A percentile compares a stretch with the other conserved stretches of the same genome.
phyloP scores from a whole-genome alignment of 2,797 vertebrate species.

The Lacerta viridis region DNA sequence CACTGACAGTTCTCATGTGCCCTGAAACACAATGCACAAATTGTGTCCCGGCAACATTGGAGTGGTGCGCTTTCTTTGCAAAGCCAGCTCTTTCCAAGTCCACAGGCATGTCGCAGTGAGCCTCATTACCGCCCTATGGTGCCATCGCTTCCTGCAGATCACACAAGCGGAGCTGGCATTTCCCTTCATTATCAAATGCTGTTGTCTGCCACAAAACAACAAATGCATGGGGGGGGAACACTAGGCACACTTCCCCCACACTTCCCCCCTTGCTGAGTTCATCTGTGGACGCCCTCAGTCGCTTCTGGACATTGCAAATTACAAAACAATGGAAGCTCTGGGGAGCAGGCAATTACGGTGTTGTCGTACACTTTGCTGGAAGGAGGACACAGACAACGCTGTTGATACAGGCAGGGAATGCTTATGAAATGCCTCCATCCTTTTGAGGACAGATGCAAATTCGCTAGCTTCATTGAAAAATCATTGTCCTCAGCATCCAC shows the following conservation, averaged over 20 bases:
- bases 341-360: conserved; percentile 43
- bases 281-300: conserved; percentile 35
- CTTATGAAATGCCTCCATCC: not conserved
- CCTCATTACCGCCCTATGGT: conserved; percentile 54
- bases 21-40: not conserved
- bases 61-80: not conserved
- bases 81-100: not conserved
- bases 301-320: conserved; percentile 54
- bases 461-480: not conserved
- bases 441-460: not conserved
- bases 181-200: conserved; percentile 54
- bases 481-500: not conserved
- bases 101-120: not conserved
- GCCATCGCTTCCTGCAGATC: conserved; percentile 57
- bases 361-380: conserved; percentile 35
- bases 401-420: not conserved
- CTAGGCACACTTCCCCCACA: not conserved
- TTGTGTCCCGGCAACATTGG: not conserved
- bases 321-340: conserved; percentile 62
- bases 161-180: conserved; percentile 55
- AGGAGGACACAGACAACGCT: conserved; percentile 7
- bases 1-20: not conserved
- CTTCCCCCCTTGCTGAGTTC: not conserved
- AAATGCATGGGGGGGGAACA: conserved; percentile 55
- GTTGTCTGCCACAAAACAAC: conserved; percentile 53